A percentile compares a stretch with the other conserved stretches of the same genome.
Conservation (phyloP, 2,113 vertebrate genomes). For the Paralichthys olivaceus region DNA sequence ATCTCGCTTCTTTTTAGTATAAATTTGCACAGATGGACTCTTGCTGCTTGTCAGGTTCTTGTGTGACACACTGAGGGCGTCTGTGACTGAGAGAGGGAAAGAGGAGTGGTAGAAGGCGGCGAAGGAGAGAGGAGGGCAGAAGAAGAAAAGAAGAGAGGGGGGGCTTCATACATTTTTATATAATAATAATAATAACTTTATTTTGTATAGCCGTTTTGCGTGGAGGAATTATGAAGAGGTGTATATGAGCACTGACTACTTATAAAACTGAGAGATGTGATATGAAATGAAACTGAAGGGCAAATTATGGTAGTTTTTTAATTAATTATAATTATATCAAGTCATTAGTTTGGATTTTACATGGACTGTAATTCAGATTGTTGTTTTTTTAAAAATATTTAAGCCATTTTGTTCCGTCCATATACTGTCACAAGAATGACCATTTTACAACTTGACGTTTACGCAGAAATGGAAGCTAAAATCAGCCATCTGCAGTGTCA, state of each 20-base stretch:
- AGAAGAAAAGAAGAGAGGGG: not conserved
- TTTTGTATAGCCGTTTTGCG: not conserved
- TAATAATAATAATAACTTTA: no score
- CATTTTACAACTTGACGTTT: no score
- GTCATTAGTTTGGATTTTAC: no score
- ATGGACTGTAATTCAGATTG: no score
- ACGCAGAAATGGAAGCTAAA: not conserved
- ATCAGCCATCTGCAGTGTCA: not conserved
- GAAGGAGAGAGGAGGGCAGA: not conserved
- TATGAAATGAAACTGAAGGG: no score
- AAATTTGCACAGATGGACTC: conserved; percentile 65
- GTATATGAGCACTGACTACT: no score
- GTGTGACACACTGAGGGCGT: conserved; percentile 32
- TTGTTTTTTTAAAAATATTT: no score
- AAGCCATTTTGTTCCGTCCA: no score
- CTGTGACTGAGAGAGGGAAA: not conserved
- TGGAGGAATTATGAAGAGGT: not conserved
- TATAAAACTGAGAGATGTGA: no score
- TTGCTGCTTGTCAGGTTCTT: conserved; percentile 57
- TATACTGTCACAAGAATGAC: no score
- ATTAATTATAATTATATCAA: no score
- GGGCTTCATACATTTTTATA: conserved; percentile 3
- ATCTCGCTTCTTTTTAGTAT: conserved; percentile 52
- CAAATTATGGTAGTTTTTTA: no score
- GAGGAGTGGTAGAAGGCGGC: not conserved